Base-by-base conservation (phyloP, 2,797 vertebrate genomes). In the Chaenodraco wilsoni region DNA sequence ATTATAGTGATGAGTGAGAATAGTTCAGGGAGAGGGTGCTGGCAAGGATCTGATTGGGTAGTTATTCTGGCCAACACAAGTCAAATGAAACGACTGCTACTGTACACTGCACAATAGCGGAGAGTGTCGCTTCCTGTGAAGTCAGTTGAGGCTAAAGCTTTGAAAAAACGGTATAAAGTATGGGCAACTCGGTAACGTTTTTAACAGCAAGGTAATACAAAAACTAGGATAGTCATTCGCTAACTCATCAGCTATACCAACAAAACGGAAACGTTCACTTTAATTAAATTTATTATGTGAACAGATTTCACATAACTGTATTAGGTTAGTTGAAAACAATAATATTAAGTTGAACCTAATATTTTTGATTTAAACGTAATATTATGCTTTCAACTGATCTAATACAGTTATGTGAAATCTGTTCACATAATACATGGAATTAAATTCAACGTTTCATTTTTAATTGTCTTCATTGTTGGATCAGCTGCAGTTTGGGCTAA, bases 1-100 rank as follows among this genome's bases (percentile, higher is more conserved):
- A 90, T 92, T 91, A 91, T 82, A 21, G 80, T 85, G 92, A 90
- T 90, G 91, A 93, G 89, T 93, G 93, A 93, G 80, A 77, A 87
- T 86, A 86, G 88, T 90, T 89, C 80, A 88, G 87, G 84, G 88
- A 90, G 80, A 87, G 82, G 64, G 83, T 84, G 81, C 87, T 92
- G 91, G 91, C 90, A 79, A 37, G 40, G 59, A 74, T 90, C 70
- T 84, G 88, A 90, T 89, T 92, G 91, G 91, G 37, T n/a, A 72
- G 72, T 82, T 76, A 79, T 69, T 84, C 84, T 60, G 87, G 82
- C 77, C 81, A 79, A 81, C 87, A 72, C 84, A 72, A 76, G 88
- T 90, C 72, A 89, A 90, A 84, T 61, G 72, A 91, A 84, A 76
- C 64, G 64, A 67, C 78, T 77, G 80, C 76, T 81, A 57, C 72